Percentiles rank a stretch among this genome's conserved stretches.
Conservation (phyloP, 2,888 invertebrate species). For the Lasioglossum malachurum region DNA sequence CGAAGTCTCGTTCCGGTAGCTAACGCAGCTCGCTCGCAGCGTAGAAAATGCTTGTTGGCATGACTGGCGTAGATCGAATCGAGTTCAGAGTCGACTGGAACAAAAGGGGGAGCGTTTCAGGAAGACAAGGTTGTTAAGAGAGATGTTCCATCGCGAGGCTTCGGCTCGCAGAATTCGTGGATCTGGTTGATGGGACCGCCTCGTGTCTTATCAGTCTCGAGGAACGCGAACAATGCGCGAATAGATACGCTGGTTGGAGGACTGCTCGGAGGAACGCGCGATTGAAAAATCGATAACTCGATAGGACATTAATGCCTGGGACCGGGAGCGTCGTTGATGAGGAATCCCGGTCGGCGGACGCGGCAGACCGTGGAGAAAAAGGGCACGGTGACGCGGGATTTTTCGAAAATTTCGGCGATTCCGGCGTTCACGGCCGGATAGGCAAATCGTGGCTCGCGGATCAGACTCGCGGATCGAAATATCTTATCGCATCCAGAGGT, state of each 20-base stretch:
- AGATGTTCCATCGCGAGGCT: not conserved
- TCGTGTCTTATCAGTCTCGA: conserved; percentile 3
- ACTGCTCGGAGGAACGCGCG: not conserved
- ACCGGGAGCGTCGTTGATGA: not conserved
- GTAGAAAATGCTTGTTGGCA: not conserved
- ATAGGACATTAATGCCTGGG: conserved; percentile 23
- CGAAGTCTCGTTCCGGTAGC: not conserved
- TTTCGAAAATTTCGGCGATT: not conserved
- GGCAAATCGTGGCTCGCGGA: not conserved
- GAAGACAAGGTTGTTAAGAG: not conserved
- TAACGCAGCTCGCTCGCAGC: not conserved
- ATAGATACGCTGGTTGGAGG: conserved; percentile 2
- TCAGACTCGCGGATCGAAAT: conserved; percentile 25
- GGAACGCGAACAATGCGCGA: conserved; percentile 24
- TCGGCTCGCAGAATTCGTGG: not conserved
- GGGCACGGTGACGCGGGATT: not conserved
- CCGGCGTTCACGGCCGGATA: not conserved
- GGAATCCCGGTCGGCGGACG: not conserved
- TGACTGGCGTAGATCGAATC: not conserved
- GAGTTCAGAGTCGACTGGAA: not conserved
- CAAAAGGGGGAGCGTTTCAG: not conserved
- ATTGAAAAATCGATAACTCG: conserved; percentile 50
- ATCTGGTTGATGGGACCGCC: not conserved
- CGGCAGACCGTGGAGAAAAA: not conserved
- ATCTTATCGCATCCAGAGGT: conserved; percentile 29